Percentiles rank a stretch among this genome's conserved stretches.
These are phyloP conservation scores for Diglossa brunneiventris DNA, from an alignment of 2,113 vertebrate genomes.

Conservation along the genomic window DNA sequence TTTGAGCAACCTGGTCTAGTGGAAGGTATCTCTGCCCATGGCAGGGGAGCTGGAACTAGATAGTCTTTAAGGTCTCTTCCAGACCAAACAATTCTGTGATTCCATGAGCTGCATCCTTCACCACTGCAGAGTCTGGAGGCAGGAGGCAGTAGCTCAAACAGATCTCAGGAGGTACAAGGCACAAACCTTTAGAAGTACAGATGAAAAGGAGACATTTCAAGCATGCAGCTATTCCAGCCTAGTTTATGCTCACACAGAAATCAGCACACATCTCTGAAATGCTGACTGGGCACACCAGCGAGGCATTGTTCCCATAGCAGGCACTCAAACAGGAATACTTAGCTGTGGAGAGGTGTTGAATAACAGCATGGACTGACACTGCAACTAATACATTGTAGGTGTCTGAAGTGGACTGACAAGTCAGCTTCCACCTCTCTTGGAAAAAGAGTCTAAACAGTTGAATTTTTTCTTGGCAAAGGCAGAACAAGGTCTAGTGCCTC, in stretches of 20 bases:
- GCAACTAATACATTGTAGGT: neutral
- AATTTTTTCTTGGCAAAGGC: neutral
- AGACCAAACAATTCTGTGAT: neutral
- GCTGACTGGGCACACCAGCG: accelerated
- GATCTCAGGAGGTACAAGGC: neutral
- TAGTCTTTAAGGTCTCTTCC: neutral
- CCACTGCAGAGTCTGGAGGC: neutral
- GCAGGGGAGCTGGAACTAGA: neutral
- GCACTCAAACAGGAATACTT: neutral
- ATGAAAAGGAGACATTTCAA: neutral
- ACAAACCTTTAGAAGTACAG: neutral
- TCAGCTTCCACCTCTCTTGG: neutral
- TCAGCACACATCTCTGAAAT: neutral
- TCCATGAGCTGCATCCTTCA: neutral
- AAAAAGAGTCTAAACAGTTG: neutral
- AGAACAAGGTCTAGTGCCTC: neutral
- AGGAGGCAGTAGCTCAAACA: neutral
- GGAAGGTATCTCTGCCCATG: neutral
- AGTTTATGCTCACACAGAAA: neutral
- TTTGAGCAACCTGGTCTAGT: neutral
- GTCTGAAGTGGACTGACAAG: neutral
- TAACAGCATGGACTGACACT: neutral
- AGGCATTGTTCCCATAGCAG: neutral
- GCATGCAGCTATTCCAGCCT: neutral
- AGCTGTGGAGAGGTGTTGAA: neutral